Percentiles rank a stretch among this genome's conserved stretches.
phyloP scores from a whole-genome alignment of 1,140 invertebrate genomes.

The Drosophila jambulina region DNA sequence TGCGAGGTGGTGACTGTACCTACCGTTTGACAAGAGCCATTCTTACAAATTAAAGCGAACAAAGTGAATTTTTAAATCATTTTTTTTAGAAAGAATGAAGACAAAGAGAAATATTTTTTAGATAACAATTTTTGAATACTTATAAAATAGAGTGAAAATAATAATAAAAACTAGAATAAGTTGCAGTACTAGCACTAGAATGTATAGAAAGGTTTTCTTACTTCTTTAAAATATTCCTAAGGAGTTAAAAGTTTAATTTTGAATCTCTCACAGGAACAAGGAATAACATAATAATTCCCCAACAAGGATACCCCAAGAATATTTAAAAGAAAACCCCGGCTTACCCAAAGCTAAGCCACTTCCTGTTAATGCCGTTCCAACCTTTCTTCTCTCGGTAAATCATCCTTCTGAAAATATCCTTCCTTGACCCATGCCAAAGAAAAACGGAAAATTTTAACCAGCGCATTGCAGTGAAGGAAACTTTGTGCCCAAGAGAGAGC shows the following conservation, averaged over 20 bases:
- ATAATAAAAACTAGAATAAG: not conserved
- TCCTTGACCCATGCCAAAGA: slow-evolving; percentile 12
- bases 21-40: slow-evolving; percentile 32
- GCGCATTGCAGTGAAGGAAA: slow-evolving; percentile 67
- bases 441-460: slow-evolving; percentile 31
- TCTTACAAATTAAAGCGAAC: slow-evolving; percentile 42
- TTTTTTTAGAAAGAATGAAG: not conserved
- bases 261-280: no score
- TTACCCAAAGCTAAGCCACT: slow-evolving; percentile 8
- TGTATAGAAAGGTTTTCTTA: not conserved
- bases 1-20: slow-evolving; percentile 42
- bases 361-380: not conserved
- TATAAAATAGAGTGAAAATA: not conserved
- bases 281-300: not conserved
- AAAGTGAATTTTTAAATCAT: slow-evolving; percentile 45
- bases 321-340: not conserved
- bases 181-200: not conserved
- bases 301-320: not conserved
- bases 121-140: not conserved
- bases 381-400: slow-evolving; percentile 2
- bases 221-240: not conserved
- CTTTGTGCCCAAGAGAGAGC: slow-evolving; percentile 34
- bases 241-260: not conserved
- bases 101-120: no score
- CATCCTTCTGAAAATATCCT: slow-evolving; percentile 13